Evolutionary conservation across 2,113 vertebrate species (phyloP).

Genomic region (Cebidichthys violaceus): DNA sequence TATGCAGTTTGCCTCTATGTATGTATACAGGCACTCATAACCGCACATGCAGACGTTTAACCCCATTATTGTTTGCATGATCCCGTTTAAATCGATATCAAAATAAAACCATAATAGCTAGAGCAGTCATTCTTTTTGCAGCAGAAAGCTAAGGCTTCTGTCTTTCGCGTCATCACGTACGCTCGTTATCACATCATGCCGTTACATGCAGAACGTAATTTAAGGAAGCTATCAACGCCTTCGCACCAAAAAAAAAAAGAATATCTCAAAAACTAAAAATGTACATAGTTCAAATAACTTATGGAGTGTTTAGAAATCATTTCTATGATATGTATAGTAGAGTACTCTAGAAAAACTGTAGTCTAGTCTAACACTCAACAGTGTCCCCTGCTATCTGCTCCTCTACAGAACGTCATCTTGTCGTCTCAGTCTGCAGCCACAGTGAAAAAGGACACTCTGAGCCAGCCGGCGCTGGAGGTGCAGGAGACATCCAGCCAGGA

Average conservation of each 20-base stretch:
- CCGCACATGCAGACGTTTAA: too few species aligned
- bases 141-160: neutral
- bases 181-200: neutral
- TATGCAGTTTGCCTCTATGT: conserved; percentile 59
- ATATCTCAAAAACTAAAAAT: neutral
- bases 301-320: neutral
- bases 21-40: neutral
- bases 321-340: too few species aligned
- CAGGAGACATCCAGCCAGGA: conserved; percentile 98
- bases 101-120: neutral
- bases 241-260: neutral
- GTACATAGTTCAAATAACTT: neutral
- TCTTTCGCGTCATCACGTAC: neutral
- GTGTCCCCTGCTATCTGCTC: conserved; percentile 56
- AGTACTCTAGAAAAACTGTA: too few species aligned
- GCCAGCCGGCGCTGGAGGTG: conserved; percentile 95
- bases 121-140: neutral
- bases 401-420: conserved; percentile 93
- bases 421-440: conserved; percentile 98
- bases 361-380: conserved; percentile 21
- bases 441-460: conserved; percentile 95
- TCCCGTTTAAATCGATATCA: neutral
- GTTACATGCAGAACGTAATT: neutral
- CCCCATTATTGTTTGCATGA: neutral
- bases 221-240: neutral